Evolutionary conservation across 2,113 vertebrate genomes (phyloP), one percentile per base, ranked within the genome.

Genomic region (Melozone crissalis): DNA sequence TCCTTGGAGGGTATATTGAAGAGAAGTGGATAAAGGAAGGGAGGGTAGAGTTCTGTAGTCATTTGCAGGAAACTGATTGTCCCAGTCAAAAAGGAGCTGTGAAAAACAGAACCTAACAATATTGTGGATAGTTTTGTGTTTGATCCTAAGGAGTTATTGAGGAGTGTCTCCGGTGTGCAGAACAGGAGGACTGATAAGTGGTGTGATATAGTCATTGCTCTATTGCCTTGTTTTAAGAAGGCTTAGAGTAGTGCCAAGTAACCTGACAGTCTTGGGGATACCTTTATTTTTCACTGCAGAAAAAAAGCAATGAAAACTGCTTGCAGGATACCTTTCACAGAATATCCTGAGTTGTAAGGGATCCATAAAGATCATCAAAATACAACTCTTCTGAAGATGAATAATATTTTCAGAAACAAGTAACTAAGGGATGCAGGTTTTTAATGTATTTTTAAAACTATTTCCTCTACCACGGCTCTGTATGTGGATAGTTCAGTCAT

Each of bases 401-500:
- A 15, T 62, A 52, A 41, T 74, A 35, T 85, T 82, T 85, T 75
- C 16, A 67, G 35, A 79, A 78, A 27, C 11, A 15, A 12, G 0
- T 44, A 57, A 51, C 8, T 71, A 47, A 39, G 3, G 10, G 13
- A 37, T 83, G 5, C 9, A 63, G 13, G 4, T 51, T 84, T 55
- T 84, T 43, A 31, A 43, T 47, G 9, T 26, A 22, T 63, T 73
- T 81, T 78, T 73, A 19, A 3, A 59, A 77, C 20, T 47, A 6
- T 26, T 59, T 87, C n/a, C 37, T 14, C 15, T 77, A 31, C 9
- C 0, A 0, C 1, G 3, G 9, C 30, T 69, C 44, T 58, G 35
- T 17, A 27, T 54, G 5, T 52, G 66, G 47, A 12, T 15, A 59
- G 22, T 13, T 65, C 65, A 59, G 37, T 67, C 18, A 18, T 75